Evolutionary conservation across 37 sponge, comb jelly and placozoan genomes (phyloP).

Genomic region (Tethya wilhelma): DNA sequence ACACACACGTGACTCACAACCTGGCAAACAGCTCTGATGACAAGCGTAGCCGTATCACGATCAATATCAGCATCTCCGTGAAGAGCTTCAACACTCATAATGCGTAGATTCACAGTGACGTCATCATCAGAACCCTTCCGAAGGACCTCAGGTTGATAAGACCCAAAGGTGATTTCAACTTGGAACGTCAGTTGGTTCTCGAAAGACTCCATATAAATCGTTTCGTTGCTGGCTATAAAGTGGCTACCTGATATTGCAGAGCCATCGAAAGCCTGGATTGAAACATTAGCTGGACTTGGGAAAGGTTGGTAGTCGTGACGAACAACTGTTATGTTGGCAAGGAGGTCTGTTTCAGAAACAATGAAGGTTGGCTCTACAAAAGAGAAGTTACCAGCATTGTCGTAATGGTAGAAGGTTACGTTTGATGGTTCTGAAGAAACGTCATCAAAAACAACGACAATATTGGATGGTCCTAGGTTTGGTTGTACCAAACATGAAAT

Average conservation of each 20-base stretch:
- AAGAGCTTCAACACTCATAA: conserved; percentile 57
- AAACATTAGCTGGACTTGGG: conserved; percentile 78
- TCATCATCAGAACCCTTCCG: conserved; percentile 83
- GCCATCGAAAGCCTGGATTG: conserved; percentile 65
- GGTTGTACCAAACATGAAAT: conserved; percentile 67
- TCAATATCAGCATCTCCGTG: conserved; percentile 60
- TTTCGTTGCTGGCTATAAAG: conserved; percentile 63
- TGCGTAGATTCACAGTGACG: conserved; percentile 57
- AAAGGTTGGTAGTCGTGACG: conserved; percentile 67
- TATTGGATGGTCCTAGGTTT: conserved; percentile 74
- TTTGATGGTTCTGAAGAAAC: conserved; percentile 28
- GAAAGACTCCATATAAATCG: conserved; percentile 43
- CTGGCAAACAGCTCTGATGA: conserved; percentile 84
- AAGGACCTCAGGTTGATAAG: conserved; percentile 51
- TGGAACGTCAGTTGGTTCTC: conserved; percentile 48
- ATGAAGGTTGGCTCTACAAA: conserved; percentile 64
- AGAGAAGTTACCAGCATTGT: conserved; percentile 81
- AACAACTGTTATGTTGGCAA: conserved; percentile 75
- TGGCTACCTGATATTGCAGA: conserved; percentile 68
- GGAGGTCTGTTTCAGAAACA: conserved; percentile 73
- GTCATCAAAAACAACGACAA: conserved; percentile 74
- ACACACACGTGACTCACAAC: conserved; percentile 79
- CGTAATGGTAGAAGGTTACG: conserved; percentile 75
- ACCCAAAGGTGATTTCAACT: conserved; percentile 60
- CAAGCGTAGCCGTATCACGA: conserved; percentile 40